Conservation (phyloP, 2,797 vertebrate genomes). For the Notolabrus celidotus region DNA sequence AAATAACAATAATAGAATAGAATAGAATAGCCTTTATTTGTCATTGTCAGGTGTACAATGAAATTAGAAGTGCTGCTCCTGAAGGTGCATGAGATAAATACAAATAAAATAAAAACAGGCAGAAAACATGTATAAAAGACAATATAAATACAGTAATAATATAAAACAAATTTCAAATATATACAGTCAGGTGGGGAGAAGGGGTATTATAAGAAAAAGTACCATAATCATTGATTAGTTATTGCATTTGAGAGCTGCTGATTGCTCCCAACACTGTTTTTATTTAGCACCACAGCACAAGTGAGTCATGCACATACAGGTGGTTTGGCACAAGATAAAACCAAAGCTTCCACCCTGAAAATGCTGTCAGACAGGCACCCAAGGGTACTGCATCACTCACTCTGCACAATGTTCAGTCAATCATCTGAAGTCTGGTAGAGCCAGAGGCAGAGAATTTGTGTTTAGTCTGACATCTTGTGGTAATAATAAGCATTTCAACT, state of each 20-base stretch:
- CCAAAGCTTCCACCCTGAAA: conserved; percentile 53
- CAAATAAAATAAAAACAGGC: too few relatives aligned
- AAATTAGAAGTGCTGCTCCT: too few relatives aligned
- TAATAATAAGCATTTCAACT: conserved; percentile 44
- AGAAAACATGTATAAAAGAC: too few relatives aligned
- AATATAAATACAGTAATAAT: too few relatives aligned
- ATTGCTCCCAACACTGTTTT: conserved; percentile 11
- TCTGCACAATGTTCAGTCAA: conserved; percentile 43
- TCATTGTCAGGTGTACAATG: too few relatives aligned
- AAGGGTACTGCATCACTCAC: conserved; percentile 63
- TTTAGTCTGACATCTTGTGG: conserved; percentile 81
- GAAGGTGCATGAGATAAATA: too few relatives aligned
- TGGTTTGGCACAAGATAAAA: conserved; percentile 65
- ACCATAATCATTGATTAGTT: neutral
- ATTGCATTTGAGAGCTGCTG: neutral
- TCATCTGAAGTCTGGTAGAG: conserved; percentile 35
- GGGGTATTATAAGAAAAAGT: neutral
- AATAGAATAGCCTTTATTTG: too few relatives aligned
- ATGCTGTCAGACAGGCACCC: conserved; percentile 39
- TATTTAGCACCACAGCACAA: conserved; percentile 28
- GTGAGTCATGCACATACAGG: conserved; percentile 47
- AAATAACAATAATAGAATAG: conserved; percentile 8
- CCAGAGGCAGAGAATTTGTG: conserved; percentile 46
- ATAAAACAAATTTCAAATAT: too few relatives aligned
- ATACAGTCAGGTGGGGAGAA: too few relatives aligned